Percentiles rank a stretch among this genome's conserved stretches.
phyloP scores from a whole-genome alignment of 2,797 vertebrate species.

The Xenentodon cancila region DNA sequence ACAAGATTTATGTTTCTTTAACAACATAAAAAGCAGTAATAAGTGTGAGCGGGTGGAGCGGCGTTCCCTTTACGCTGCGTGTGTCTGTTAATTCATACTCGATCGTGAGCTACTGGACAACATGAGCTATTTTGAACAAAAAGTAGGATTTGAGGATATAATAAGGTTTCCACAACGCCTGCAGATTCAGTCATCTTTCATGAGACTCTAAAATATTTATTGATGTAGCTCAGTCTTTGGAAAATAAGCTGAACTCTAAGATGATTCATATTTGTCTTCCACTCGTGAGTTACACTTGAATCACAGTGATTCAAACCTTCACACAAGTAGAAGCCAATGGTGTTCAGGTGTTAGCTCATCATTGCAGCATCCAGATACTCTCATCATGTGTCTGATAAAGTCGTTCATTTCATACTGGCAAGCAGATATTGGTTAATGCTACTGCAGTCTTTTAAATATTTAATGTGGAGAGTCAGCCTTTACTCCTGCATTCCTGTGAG shows the following conservation, averaged over 20 bases:
- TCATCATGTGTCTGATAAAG: constrained; percentile 5
- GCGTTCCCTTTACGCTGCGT: too few species aligned
- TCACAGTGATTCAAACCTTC: neutral
- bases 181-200: neutral
- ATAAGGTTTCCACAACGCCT: too few species aligned
- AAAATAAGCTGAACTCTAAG: constrained; percentile 4
- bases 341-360: constrained; percentile 2
- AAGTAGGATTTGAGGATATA: too few species aligned
- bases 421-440: constrained; percentile 14
- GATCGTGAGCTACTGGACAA: too few species aligned
- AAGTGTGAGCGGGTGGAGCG: too few species aligned
- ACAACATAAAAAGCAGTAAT: too few species aligned
- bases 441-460: constrained; percentile 60
- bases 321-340: neutral
- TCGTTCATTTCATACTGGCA: constrained; percentile 20
- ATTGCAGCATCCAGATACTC: neutral
- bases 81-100: too few species aligned
- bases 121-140: too few species aligned
- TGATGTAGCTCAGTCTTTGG: neutral
- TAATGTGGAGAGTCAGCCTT: constrained; percentile 41
- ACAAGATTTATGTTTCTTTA: too few species aligned
- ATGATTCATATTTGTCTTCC: constrained; percentile 14
- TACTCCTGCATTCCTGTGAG: constrained; percentile 13
- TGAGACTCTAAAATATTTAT: constrained; percentile 6
- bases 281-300: constrained; percentile 2